phyloP scores from a whole-genome alignment of 2,888 invertebrate species.

The Opisthograptis luteolata region DNA sequence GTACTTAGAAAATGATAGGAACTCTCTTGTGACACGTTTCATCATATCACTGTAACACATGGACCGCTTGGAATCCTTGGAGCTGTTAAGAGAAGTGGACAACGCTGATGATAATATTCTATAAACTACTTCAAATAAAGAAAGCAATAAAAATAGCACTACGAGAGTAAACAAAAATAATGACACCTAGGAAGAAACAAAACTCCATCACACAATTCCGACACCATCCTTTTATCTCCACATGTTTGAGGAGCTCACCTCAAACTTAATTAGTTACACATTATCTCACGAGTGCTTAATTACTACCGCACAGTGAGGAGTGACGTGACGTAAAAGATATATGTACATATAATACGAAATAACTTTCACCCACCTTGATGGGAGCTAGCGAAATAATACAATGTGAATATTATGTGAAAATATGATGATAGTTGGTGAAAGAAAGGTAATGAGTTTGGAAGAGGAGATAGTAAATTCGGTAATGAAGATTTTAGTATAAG shows the following conservation, averaged over 20 bases:
- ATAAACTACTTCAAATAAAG: too few species aligned
- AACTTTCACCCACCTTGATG: constrained; percentile 28
- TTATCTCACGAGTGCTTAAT: constrained; percentile 36
- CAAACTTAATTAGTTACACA: constrained; percentile 30
- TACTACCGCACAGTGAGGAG: constrained; percentile 24
- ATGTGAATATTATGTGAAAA: constrained; percentile 6
- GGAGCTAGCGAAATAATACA: constrained; percentile 9
- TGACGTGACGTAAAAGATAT: constrained; percentile 4
- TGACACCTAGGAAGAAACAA: too few species aligned
- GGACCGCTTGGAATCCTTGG: too few species aligned
- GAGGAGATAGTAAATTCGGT: too few species aligned
- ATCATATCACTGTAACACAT: too few species aligned
- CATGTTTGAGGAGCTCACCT: constrained; percentile 20
- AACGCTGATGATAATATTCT: too few species aligned
- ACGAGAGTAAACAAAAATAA: too few species aligned
- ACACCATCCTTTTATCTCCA: constrained; percentile 23
- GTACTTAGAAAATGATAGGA: neutral
- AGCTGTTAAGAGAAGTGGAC: too few species aligned
- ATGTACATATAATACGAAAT: constrained; percentile 24
- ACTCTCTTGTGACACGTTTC: neutral
- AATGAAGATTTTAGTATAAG: too few species aligned
- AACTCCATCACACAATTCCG: neutral
- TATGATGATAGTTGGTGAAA: neutral
- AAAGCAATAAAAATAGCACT: too few species aligned
- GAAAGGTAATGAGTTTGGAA: neutral